Evolutionary conservation across 2,888 invertebrate genomes (phyloP).

Genomic region (Holacanthella duospinosa): DNA sequence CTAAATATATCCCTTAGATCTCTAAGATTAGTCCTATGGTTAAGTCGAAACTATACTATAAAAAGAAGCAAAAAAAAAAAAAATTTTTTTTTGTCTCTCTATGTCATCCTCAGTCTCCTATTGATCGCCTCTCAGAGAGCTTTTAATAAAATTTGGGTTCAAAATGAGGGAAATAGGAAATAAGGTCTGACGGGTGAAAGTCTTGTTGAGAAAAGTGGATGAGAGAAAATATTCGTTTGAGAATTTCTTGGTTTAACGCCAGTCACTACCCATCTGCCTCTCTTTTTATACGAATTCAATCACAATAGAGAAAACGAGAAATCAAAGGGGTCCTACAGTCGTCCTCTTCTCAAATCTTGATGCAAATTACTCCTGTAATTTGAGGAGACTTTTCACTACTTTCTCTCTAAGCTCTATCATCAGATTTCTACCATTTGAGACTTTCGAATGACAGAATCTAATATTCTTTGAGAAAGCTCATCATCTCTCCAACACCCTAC

Average conservation of each 20-base stretch:
- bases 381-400: not conserved
- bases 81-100: not conserved
- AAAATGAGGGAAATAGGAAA: not conserved
- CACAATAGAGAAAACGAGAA: not conserved
- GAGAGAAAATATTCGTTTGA: not conserved
- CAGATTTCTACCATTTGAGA: too few relatives aligned
- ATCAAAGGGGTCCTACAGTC: not conserved
- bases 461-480: too few relatives aligned
- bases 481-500: too few relatives aligned
- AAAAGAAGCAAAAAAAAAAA: not conserved
- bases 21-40: not conserved
- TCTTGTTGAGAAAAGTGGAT: not conserved
- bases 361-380: conserved; percentile 1
- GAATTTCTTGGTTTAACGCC: not conserved
- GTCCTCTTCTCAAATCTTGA: not conserved
- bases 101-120: not conserved
- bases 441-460: too few relatives aligned
- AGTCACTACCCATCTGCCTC: not conserved
- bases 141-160: not conserved
- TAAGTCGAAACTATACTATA: not conserved
- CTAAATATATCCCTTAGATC: not conserved
- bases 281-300: not conserved
- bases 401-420: not conserved
- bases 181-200: not conserved
- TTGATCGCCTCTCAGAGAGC: not conserved